Percentiles rank a stretch among this genome's conserved stretches.
These are phyloP conservation scores for Halichoerus grypus DNA, from an alignment of 2,113 vertebrate genomes.

Conservation along the genomic window DNA sequence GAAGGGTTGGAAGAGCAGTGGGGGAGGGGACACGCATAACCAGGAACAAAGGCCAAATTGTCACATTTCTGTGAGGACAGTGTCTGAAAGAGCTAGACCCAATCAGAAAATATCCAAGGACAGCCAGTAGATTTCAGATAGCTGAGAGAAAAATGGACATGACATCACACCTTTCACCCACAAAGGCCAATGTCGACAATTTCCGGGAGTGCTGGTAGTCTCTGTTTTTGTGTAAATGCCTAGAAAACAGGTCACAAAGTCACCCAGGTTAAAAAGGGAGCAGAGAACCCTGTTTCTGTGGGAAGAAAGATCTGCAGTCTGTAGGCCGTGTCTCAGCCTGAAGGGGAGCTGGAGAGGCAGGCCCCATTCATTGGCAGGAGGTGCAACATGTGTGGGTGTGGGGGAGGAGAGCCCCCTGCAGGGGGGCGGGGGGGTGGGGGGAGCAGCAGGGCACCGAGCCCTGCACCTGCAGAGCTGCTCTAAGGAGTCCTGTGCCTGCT, in stretches of 20 bases:
- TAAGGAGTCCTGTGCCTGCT: not conserved
- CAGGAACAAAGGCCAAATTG: not conserved
- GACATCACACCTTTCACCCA: not conserved
- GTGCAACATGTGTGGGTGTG: not conserved
- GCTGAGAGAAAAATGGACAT: not conserved
- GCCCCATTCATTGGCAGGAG: too few relatives aligned
- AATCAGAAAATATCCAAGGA: not conserved
- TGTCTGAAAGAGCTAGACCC: not conserved
- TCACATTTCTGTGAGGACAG: not conserved
- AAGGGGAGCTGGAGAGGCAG: not conserved
- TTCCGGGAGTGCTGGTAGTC: not conserved
- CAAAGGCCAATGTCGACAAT: not conserved
- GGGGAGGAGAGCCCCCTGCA: not conserved
- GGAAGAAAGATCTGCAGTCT: not conserved
- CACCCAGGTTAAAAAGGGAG: not conserved
- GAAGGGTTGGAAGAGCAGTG: not conserved
- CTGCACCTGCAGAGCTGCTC: accelerated
- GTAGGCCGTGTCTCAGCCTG: not conserved
- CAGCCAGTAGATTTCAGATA: not conserved
- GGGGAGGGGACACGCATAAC: not conserved
- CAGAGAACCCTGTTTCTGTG: not conserved
- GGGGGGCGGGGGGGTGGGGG: accelerated
- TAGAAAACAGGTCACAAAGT: not conserved
- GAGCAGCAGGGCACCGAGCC: not conserved
- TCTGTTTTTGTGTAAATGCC: not conserved